Conservation (phyloP, 2,888 invertebrate genomes). For the Rotaria socialis region DNA sequence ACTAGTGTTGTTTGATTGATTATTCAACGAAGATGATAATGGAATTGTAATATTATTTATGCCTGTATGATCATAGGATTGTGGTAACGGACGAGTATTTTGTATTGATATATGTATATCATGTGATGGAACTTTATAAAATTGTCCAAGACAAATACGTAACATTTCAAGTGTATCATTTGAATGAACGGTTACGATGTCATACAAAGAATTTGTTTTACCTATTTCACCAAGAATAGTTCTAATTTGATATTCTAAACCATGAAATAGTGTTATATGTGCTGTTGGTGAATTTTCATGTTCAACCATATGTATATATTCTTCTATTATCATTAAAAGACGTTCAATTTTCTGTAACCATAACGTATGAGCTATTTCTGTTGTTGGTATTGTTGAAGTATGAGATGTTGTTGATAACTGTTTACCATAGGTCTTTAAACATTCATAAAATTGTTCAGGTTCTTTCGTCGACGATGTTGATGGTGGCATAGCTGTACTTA, state of each 20-base stretch:
- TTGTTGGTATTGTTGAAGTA: too few species aligned
- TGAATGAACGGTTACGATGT: neutral
- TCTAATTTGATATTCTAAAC: slow-evolving; percentile 32
- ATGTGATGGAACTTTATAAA: neutral
- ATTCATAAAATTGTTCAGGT: neutral
- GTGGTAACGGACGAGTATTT: neutral
- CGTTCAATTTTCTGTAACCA: slow-evolving; percentile 33
- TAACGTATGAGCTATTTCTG: neutral
- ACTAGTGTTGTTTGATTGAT: neutral
- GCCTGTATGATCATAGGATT: neutral
- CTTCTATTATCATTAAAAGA: slow-evolving; percentile 9
- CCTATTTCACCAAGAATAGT: neutral
- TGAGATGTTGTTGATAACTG: neutral
- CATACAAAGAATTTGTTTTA: neutral
- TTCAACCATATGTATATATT: slow-evolving; percentile 22
- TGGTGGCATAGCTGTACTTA: neutral
- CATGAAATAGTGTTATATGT: slow-evolving; percentile 27
- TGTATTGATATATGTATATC: slow-evolving; percentile 5
- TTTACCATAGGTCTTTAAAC: neutral
- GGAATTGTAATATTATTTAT: neutral
- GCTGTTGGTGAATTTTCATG: neutral
- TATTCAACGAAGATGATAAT: neutral
- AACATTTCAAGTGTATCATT: slow-evolving; percentile 28
- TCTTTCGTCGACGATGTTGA: neutral
- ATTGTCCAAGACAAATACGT: neutral